Evolutionary conservation across 2,797 vertebrate species (phyloP).

Genomic region (Pantherophis alleghaniensis): DNA sequence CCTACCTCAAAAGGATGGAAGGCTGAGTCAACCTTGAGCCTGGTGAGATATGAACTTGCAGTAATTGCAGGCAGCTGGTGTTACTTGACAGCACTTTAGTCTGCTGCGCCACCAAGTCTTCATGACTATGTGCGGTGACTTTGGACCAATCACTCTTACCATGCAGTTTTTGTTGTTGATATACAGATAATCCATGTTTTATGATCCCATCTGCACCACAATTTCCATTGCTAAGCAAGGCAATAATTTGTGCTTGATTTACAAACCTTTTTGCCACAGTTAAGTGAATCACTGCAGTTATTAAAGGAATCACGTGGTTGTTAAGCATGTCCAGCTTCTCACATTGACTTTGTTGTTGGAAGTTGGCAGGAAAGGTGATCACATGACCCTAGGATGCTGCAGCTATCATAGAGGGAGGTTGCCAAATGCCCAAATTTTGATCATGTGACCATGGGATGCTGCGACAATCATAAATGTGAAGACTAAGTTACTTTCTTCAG

Average conservation of each 20-base stretch:
- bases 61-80: too few species aligned
- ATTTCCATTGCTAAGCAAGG: background rate
- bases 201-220: background rate
- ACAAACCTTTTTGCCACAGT: background rate
- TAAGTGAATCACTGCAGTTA: background rate
- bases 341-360: background rate
- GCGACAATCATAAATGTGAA: background rate
- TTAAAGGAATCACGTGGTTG: background rate
- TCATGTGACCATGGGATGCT: background rate
- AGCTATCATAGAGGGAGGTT: background rate
- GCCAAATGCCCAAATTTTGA: background rate
- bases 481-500: background rate
- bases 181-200: background rate
- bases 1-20: too few species aligned
- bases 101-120: too few species aligned
- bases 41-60: too few species aligned
- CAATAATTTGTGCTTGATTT: background rate
- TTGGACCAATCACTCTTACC: background rate
- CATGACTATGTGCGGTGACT: background rate
- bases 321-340: background rate
- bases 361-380: background rate
- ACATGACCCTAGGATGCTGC: background rate
- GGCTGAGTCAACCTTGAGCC: too few species aligned
- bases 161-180: background rate
- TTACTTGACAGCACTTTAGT: too few species aligned